These are phyloP conservation scores for Eulemur mongoz DNA, from an alignment of 2,797 vertebrate genomes.

Conservation along the genomic window DNA sequence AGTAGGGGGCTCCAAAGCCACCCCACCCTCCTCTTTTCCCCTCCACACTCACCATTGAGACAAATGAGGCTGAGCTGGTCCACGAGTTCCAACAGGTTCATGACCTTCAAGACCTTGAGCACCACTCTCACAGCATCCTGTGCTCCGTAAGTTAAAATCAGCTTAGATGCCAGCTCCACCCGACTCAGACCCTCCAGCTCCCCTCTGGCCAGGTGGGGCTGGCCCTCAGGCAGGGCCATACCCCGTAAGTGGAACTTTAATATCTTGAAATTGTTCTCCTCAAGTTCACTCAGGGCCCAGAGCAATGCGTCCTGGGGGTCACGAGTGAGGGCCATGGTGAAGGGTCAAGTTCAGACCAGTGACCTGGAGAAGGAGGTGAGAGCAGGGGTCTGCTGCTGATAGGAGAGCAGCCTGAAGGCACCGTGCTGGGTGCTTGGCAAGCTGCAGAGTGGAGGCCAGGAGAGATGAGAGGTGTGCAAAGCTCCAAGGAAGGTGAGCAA, in stretches of 20 bases:
- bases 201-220: background rate
- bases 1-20: too few relatives aligned
- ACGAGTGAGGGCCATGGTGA: background rate
- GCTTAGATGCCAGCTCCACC: conserved; percentile 3
- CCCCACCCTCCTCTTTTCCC: background rate
- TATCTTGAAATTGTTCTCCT: conserved; percentile 56
- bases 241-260: conserved; percentile 58
- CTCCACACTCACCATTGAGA: conserved; percentile 53
- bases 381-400: background rate
- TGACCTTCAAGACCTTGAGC: background rate
- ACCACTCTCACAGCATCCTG: conserved; percentile 40
- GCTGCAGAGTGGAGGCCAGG: background rate
- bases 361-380: background rate
- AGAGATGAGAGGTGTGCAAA: background rate
- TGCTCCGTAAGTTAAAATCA: background rate
- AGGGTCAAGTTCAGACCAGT: background rate
- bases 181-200: conserved; percentile 39
- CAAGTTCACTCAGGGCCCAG: conserved; percentile 44
- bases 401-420: background rate
- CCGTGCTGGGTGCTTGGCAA: background rate
- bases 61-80: conserved; percentile 23
- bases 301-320: conserved; percentile 26
- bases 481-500: background rate
- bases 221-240: background rate
- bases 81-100: conserved; percentile 40